Percentiles rank a stretch among this genome's conserved stretches.
These are phyloP conservation scores for Zaprionus obscuricornis DNA, from an alignment of 2,888 invertebrate genomes.

Conservation along the genomic window DNA sequence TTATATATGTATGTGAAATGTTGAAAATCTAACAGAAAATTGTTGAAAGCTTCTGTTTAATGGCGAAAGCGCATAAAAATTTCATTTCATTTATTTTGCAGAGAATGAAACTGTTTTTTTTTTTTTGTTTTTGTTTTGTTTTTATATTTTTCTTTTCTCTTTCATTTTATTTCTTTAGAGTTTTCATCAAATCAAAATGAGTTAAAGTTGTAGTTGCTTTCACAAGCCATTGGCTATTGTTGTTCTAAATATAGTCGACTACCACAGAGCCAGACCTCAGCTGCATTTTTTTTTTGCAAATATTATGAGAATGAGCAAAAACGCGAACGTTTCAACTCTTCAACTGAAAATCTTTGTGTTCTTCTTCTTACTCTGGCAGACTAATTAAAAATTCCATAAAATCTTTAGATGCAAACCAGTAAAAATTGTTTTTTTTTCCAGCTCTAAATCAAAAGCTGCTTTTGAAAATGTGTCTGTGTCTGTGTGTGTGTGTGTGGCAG, in stretches of 20 bases:
- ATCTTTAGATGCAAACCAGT: conserved; percentile 36
- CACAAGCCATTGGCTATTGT: too few species aligned
- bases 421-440: conserved; percentile 22
- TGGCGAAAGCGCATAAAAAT: too few species aligned
- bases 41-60: too few species aligned
- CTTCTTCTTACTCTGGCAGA: conserved; percentile 22
- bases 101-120: too few species aligned
- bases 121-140: not conserved
- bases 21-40: too few species aligned
- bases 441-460: conserved; percentile 52
- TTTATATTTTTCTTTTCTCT: not conserved
- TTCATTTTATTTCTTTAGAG: not conserved
- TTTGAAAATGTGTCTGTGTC: not conserved
- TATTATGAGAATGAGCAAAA: conserved; percentile 15
- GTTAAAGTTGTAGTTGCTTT: too few species aligned
- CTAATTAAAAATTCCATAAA: conserved; percentile 71
- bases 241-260: too few species aligned
- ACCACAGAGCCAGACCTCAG: too few species aligned
- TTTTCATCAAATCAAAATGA: not conserved
- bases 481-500: conserved; percentile 9
- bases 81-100: too few species aligned
- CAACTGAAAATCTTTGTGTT: conserved; percentile 27
- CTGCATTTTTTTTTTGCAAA: conserved; percentile 17
- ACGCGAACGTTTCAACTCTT: conserved; percentile 2
- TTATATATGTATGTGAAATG: too few species aligned